phyloP scores from a whole-genome alignment of 1,140 invertebrate species.

The Orussus abietinus region DNA sequence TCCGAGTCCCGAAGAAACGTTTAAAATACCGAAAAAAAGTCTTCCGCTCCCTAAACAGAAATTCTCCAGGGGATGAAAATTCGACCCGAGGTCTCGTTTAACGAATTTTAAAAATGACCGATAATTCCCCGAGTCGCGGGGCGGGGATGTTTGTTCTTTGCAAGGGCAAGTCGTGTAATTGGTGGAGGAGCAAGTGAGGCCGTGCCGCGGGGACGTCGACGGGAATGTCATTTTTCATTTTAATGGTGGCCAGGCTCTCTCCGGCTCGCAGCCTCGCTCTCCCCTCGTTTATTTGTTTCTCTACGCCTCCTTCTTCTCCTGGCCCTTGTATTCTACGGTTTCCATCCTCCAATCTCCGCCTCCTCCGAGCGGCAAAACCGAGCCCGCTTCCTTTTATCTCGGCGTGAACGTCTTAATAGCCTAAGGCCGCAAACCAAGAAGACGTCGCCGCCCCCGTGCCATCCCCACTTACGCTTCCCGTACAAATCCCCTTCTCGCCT shows the following conservation, averaged over 20 bases:
- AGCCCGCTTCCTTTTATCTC: neutral
- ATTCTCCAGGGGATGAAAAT: no score
- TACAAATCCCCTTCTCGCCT: constrained; percentile 2
- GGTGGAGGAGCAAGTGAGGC: constrained; percentile 16
- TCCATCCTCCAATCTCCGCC: no score
- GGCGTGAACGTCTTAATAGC: neutral
- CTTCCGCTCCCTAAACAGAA: no score
- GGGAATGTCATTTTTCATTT: constrained; percentile 55
- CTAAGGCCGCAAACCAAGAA: no score
- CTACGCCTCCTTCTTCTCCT: constrained; percentile 20
- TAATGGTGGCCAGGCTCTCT: constrained; percentile 44
- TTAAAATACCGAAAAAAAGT: no score
- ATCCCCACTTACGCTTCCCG: constrained; percentile 9
- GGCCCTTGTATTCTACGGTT: neutral
- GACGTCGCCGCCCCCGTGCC: constrained; percentile 5
- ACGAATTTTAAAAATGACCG: constrained; percentile 55
- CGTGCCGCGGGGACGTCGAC: constrained; percentile 29
- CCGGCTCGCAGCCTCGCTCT: constrained; percentile 18
- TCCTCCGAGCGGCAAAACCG: no score
- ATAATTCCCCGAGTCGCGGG: constrained; percentile 31
- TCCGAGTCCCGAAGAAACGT: no score
- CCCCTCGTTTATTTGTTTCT: constrained; percentile 43
- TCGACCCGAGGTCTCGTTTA: no score
- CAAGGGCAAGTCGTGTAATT: constrained; percentile 30
- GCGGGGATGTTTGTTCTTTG: constrained; percentile 23